Percentiles rank a stretch among this genome's conserved stretches.
Conservation (phyloP, 2,888 invertebrate species). For the Steinernema scapterisci region DNA sequence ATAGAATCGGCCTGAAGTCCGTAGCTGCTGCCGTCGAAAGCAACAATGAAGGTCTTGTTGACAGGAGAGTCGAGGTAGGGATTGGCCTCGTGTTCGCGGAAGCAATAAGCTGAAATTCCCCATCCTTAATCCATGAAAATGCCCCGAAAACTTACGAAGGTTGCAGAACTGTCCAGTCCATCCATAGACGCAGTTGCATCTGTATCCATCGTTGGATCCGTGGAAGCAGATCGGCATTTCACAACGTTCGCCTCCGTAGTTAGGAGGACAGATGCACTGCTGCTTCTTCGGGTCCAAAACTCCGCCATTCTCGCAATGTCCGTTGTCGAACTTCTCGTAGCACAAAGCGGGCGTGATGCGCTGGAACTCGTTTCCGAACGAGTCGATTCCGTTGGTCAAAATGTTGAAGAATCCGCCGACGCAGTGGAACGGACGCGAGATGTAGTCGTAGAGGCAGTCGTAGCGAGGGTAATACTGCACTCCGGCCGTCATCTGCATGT, state of each 20-base stretch:
- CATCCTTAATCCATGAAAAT: too few relatives aligned
- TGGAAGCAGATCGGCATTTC: neutral
- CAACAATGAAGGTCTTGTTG: slow-evolving; percentile 32
- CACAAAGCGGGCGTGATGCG: slow-evolving; percentile 34
- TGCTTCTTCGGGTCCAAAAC: slow-evolving; percentile 12
- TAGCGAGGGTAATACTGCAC: slow-evolving; percentile 5
- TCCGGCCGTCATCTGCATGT: neutral
- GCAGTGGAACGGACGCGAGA: slow-evolving; percentile 13
- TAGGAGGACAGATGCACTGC: slow-evolving; percentile 17
- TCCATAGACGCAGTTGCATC: slow-evolving; percentile 21
- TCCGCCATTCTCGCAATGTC: slow-evolving; percentile 9
- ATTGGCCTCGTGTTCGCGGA: neutral
- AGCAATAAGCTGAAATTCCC: neutral
- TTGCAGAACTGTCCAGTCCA: slow-evolving; percentile 3
- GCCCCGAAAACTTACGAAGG: neutral
- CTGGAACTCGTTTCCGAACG: slow-evolving; percentile 33
- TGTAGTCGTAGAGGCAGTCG: slow-evolving; percentile 15
- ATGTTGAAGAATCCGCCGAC: neutral
- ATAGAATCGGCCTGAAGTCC: neutral
- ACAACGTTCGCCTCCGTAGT: slow-evolving; percentile 22
- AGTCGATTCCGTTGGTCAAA: slow-evolving; percentile 21
- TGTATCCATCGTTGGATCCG: neutral
- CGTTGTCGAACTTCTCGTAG: neutral
- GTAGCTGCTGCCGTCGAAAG: slow-evolving; percentile 22
- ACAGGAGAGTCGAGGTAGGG: neutral